Evolutionary conservation across 2,113 vertebrate genomes (phyloP).

Genomic region (Anseranas semipalmata): DNA sequence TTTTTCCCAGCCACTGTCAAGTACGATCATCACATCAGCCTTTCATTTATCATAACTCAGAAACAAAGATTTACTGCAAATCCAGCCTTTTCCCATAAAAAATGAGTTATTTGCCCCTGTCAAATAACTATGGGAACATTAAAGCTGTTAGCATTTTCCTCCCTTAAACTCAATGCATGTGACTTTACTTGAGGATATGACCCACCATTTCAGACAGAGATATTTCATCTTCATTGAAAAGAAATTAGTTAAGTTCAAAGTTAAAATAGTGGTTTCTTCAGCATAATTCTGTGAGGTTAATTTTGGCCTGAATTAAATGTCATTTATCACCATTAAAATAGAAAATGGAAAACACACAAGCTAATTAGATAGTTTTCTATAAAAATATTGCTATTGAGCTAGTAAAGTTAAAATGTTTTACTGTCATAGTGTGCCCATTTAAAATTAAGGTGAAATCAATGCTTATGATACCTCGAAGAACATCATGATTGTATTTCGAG

Average conservation of each 20-base stretch:
- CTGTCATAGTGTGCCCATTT: neutral
- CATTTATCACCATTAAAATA: constrained; percentile 21
- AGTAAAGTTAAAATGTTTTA: constrained; percentile 10
- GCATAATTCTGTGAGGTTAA: neutral
- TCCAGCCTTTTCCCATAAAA: constrained; percentile 43
- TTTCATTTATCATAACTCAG: constrained; percentile 52
- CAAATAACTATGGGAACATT: neutral
- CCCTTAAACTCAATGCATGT: neutral
- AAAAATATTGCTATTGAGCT: neutral
- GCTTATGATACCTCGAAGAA: neutral
- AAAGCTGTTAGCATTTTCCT: neutral
- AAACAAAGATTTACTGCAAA: constrained; percentile 52
- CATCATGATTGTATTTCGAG: neutral
- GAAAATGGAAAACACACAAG: neutral
- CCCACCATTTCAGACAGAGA: neutral
- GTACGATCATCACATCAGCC: constrained; percentile 41
- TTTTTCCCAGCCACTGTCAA: constrained; percentile 39
- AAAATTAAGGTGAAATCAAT: constrained; percentile 46
- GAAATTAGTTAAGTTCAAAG: neutral
- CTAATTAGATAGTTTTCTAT: neutral
- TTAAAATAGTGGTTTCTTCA: neutral
- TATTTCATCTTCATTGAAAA: neutral
- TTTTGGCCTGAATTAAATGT: neutral
- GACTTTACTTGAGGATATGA: neutral
- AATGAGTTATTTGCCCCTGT: neutral